Evolutionary conservation across 2,797 vertebrate species (phyloP), one percentile per base, ranked within the genome.

Genomic region (Spea hammondii): DNA sequence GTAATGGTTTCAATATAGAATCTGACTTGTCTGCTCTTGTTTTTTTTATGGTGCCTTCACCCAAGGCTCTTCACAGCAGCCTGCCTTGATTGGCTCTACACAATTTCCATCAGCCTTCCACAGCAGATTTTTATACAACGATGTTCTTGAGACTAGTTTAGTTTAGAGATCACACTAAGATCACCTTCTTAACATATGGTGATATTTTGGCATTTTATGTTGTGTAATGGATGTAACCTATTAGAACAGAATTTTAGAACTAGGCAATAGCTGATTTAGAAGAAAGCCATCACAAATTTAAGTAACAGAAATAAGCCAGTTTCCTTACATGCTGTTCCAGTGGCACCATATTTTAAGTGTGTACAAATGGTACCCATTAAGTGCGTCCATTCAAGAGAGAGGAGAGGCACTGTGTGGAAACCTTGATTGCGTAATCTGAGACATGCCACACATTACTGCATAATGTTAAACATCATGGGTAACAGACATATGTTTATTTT

Each of bases 301-400:
- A 17, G 59, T 72, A 32, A 45, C 70, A 72, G 54, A 59, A 57
- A 59, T 62, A 62, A 12, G 5, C 59, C 59, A 14, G 32, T 32
- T 62, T 62, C n/a, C 14, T 17, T 62, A 17, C 7, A 17, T 32
- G 14, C 59, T 17, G 14, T 72, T 55, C 70, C 5, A 10, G 47
- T 57, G 44, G 59, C 53, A 59, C 47, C 59, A 72, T 72, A 4
- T 11, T 72, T 57, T 59, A n/a, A 44, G 45, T 72, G 70, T 70
- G 69, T 70, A 55, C 12, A 62, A 17, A 62, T 17, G 59, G 59
- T 62, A 62, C 59, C 59, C 7, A 62, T 62, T 62, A 62, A 62
- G 32, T 6, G 9, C 32, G 59, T 59, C 47, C 50, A 59, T 59
- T 72, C 45, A 46, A 59, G 5, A 4, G 5, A 59, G 53, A 32